Evolutionary conservation across 2,888 invertebrate species (phyloP), one percentile per base, ranked within the genome.

Genomic region (Andrena minutula): DNA sequence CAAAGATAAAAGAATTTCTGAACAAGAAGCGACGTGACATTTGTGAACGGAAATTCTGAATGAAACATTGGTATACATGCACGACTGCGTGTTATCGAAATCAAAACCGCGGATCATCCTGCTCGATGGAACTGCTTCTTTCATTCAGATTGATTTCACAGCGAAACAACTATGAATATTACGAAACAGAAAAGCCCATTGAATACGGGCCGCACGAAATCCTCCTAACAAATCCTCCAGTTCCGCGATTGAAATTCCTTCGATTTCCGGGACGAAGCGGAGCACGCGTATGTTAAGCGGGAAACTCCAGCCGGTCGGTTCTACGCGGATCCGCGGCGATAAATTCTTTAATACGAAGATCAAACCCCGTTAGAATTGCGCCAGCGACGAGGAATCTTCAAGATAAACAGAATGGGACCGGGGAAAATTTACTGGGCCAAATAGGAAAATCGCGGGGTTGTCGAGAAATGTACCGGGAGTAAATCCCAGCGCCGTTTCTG

Each of bases 291-390:
- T 32, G 16, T 51, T 30, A 16, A 75, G 63, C 26, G 23, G 72
- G 47, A 28, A 63, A 58, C 32, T 65, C 49, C 4, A 23, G 10
- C 26, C 30, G 28, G 41, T 23, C 32, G 6, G 41, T 47, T 66
- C 61, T 41, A 7, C 63, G 8, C 10, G 51, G 58, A 64, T 35
- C 68, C 23, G 20, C 10, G 16, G 35, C 72, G 23, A 28, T 56
- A 66, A 80, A 80, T 79, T 79, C 41, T 66, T 79, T 69, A 72
- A 80, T 72, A 58, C 72, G 4, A 20, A 58, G 72, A 64, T 64
- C 64, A 73, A 80, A 73, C 63, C 51, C 26, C 63, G 72, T 78
- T 51, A 63, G 68, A 69, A 72, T 69, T 72, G 63, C 56, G 64
- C n/a, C 63, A 56, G 32, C 51, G 16, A 30, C 20, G 26, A 12